A percentile compares a stretch with the other conserved stretches of the same genome.
phyloP scores from a whole-genome alignment of 2,888 invertebrate species.

The Nomada ruficornis region DNA sequence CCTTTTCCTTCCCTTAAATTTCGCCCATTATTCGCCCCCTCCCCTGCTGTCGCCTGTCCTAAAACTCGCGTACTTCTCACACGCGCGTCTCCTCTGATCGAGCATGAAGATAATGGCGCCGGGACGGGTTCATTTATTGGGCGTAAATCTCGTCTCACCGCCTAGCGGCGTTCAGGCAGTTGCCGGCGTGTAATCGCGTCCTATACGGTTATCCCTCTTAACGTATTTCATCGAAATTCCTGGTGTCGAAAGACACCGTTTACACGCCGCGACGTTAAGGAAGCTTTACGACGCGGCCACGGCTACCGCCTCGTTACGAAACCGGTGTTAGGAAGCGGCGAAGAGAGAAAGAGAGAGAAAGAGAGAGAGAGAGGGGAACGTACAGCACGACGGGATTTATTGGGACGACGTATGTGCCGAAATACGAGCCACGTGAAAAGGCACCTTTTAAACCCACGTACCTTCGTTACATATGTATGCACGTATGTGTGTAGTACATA shows the following conservation, averaged over 20 bases:
- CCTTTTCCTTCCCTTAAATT: neutral
- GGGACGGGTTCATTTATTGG: constrained; percentile 76
- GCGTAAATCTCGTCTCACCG: constrained; percentile 72
- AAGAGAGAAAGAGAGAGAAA: neutral
- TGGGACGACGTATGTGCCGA: constrained; percentile 34
- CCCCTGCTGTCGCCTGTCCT: neutral
- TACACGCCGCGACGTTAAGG: constrained; percentile 59
- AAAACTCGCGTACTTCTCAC: constrained; percentile 17
- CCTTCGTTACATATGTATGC: neutral
- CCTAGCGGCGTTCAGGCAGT: constrained; percentile 45
- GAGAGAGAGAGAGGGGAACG: constrained; percentile 18
- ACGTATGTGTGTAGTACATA: no score
- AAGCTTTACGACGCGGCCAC: constrained; percentile 62
- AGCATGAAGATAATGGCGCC: constrained; percentile 72
- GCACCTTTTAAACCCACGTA: neutral
- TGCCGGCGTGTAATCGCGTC: constrained; percentile 62
- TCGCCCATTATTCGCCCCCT: constrained; percentile 1
- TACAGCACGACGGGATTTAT: constrained; percentile 51
- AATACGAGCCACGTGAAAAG: constrained; percentile 52
- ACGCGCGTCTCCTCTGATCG: constrained; percentile 67
- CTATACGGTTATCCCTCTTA: constrained; percentile 51
- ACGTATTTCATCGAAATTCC: constrained; percentile 69
- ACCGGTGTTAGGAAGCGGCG: constrained; percentile 30
- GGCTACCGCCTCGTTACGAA: constrained; percentile 65
- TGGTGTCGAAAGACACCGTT: constrained; percentile 67